These are phyloP conservation scores for Nettapus auritus DNA, from an alignment of 2,113 vertebrate genomes.

Conservation along the genomic window DNA sequence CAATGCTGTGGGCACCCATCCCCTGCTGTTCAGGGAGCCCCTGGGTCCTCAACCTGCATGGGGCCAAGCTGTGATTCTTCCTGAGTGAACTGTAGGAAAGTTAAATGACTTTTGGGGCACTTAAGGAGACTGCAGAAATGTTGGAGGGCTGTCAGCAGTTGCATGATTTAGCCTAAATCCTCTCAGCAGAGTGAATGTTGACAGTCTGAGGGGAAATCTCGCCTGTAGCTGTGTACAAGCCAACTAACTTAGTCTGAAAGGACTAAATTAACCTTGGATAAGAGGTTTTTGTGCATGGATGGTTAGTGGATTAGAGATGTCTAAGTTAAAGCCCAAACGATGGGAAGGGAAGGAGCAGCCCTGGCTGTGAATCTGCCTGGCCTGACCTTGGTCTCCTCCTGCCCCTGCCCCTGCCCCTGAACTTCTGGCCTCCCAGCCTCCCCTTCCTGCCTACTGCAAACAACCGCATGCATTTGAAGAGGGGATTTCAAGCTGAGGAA, in stretches of 20 bases:
- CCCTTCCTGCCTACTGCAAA: neutral
- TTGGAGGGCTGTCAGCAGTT: slow-evolving; percentile 21
- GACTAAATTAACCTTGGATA: slow-evolving; percentile 66
- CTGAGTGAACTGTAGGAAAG: neutral
- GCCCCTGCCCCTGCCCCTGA: accelerated
- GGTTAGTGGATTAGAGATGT: slow-evolving; percentile 14
- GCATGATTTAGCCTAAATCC: slow-evolving; percentile 21
- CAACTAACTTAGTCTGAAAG: slow-evolving; percentile 62
- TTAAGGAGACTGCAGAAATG: slow-evolving; percentile 21
- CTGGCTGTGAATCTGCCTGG: neutral
- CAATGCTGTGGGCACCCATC: neutral
- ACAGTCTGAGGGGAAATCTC: slow-evolving; percentile 42
- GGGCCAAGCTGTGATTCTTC: neutral
- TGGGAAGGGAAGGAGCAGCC: neutral
- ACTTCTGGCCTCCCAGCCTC: neutral
- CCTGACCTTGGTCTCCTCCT: accelerated
- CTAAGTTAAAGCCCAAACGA: neutral
- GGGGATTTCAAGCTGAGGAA: neutral
- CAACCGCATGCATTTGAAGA: neutral
- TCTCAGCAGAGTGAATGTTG: neutral
- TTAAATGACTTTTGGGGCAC: neutral
- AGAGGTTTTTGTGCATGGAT: slow-evolving; percentile 61
- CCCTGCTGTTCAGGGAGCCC: accelerated
- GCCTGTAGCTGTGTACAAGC: slow-evolving; percentile 27
- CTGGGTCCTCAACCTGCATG: accelerated